Evolutionary conservation across 2,888 invertebrate species (phyloP).

Genomic region (Amaurobius ferox): DNA sequence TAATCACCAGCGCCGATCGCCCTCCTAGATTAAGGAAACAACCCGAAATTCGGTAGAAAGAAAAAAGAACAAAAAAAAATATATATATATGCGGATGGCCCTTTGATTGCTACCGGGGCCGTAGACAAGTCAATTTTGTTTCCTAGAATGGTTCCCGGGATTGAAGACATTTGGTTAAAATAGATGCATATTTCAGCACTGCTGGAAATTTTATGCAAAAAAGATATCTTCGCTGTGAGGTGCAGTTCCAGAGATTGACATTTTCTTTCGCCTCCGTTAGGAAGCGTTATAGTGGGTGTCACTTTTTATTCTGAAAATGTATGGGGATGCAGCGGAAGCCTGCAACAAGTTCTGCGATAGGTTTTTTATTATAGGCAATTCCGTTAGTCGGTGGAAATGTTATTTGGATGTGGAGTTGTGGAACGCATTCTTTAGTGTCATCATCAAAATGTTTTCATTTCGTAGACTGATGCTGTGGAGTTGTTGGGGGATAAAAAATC

Average conservation of each 20-base stretch:
- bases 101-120: conserved; percentile 27
- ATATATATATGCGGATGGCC: neutral
- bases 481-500: too few relatives aligned
- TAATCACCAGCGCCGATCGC: conserved; percentile 59
- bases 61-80: neutral
- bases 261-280: neutral
- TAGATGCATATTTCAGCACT: neutral
- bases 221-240: neutral
- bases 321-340: neutral
- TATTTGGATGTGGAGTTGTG: too few relatives aligned
- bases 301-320: neutral
- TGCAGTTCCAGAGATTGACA: neutral
- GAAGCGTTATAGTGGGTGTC: neutral
- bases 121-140: conserved; percentile 39
- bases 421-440: too few relatives aligned
- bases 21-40: conserved; percentile 36
- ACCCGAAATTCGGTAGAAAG: neutral
- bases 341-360: too few relatives aligned
- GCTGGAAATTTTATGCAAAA: neutral
- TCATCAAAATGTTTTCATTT: too few relatives aligned
- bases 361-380: too few relatives aligned
- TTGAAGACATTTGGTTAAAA: conserved; percentile 12
- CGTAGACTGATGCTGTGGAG: too few relatives aligned
- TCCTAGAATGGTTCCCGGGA: neutral
- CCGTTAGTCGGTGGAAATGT: too few relatives aligned